These are phyloP conservation scores for Pagetopsis macropterus DNA, from an alignment of 2,797 vertebrate species.

Conservation along the genomic window DNA sequence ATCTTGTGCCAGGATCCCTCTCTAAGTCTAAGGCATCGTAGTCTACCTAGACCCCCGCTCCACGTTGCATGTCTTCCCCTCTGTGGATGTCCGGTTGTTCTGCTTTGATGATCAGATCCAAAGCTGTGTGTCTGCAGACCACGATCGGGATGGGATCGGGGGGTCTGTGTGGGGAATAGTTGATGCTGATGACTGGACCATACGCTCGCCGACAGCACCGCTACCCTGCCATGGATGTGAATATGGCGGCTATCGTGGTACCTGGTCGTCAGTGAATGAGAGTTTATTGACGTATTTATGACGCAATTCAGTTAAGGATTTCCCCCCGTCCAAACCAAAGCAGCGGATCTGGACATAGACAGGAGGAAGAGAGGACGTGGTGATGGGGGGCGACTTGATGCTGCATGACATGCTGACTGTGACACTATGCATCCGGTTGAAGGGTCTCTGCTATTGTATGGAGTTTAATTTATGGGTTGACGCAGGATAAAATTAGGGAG, in stretches of 20 bases:
- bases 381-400: constrained; percentile 39
- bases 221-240: constrained; percentile 83
- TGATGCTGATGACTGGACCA: constrained; percentile 70
- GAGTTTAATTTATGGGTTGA: constrained; percentile 18
- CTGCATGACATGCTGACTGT: constrained; percentile 21
- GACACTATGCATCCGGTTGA: constrained; percentile 54
- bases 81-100: constrained; percentile 71
- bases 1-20: constrained; percentile 89
- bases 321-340: constrained; percentile 79
- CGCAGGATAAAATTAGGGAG: constrained; percentile 17
- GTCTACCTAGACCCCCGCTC: constrained; percentile 78
- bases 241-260: constrained; percentile 86
- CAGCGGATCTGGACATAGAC: constrained; percentile 49
- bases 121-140: constrained; percentile 41
- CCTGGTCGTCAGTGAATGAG: constrained; percentile 83
- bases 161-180: constrained; percentile 50
- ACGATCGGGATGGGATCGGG: constrained; percentile 41
- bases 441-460: constrained; percentile 17
- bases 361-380: constrained; percentile 37
- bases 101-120: constrained; percentile 56
- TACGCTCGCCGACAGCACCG: constrained; percentile 72
- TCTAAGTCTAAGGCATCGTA: constrained; percentile 88
- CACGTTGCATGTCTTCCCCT: constrained; percentile 79
- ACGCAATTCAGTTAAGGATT: constrained; percentile 86
- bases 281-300: constrained; percentile 85